Evolutionary conservation across 2,797 vertebrate genomes (phyloP), one percentile per base, ranked within the genome.

Genomic region (Coilia nasus): DNA sequence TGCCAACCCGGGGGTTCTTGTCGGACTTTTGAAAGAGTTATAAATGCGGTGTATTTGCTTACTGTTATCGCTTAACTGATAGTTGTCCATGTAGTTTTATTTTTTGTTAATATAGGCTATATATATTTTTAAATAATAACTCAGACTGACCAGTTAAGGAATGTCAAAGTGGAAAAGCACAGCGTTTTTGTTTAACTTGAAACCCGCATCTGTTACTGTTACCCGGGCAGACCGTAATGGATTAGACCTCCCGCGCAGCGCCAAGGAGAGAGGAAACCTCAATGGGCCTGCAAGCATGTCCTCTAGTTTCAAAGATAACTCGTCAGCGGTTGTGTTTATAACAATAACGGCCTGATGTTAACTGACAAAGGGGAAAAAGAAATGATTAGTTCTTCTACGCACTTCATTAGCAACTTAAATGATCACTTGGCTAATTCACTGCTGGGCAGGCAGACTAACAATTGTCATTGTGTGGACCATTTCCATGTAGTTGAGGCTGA

Each of bases 321-420:
- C 64, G 28, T 31, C 25, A 71, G 64, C 64, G 2, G 3, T 35
- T 25, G 28, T 71, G 64, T 71, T 71, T 71, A 15, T 71, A 71
- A 31, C 25, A 71, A 71, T 71, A 35, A 71, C 25, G 25, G 25
- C 64, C 64, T 71, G 25, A 15, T 25, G 28, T 71, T 35, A 71
- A 35, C 25, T 71, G 64, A 71, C 64, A 71, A 31, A 35, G 25
- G 14, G 64, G 23, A 71, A 12, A 71, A 71, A 71, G 28, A 71
- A 71, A 71, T 3, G 25, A 71, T 71, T 71, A 71, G 64, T 71
- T 28, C 25, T 31, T 15, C 25, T 71, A 14, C 25, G 10, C 64
- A 71, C 64, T 35, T 71, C 64, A 71, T 71, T 71, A 71, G 64
- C 64, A 71, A 71, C 64, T 71, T 15, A 71, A 71, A 71, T 71